These are phyloP conservation scores for Vulpes vulpes DNA, from an alignment of 2,113 vertebrate genomes.

Conservation along the genomic window DNA sequence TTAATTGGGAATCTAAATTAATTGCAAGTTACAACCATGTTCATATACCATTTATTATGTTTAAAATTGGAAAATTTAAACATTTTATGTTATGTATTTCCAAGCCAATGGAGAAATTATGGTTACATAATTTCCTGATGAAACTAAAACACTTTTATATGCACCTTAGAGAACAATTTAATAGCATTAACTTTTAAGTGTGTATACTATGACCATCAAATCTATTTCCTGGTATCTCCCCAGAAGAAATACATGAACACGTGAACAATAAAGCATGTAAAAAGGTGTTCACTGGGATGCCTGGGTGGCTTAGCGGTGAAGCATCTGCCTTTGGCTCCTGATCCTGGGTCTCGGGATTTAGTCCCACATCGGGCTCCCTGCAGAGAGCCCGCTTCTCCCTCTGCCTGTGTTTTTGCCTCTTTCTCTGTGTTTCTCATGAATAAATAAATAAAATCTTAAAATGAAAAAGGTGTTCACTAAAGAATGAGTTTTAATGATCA, in stretches of 20 bases:
- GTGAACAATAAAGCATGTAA: neutral
- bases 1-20: neutral
- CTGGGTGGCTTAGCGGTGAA: too few species aligned
- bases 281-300: neutral
- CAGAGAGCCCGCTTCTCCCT: too few species aligned
- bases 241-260: neutral
- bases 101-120: neutral
- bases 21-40: neutral
- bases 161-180: neutral
- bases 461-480: neutral
- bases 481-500: neutral
- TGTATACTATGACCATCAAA: neutral
- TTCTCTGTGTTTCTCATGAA: too few species aligned
- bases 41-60: neutral
- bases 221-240: neutral
- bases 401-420: too few species aligned
- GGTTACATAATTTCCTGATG: neutral
- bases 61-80: neutral
- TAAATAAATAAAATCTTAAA: too few species aligned
- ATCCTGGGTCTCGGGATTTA: too few species aligned
- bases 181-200: neutral
- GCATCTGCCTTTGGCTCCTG: too few species aligned
- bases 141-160: neutral
- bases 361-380: too few species aligned
- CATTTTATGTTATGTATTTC: neutral